Percentiles rank a stretch among this genome's conserved stretches.
Conservation (phyloP, 2,888 invertebrate genomes). For the Pseudanteris insignis region DNA sequence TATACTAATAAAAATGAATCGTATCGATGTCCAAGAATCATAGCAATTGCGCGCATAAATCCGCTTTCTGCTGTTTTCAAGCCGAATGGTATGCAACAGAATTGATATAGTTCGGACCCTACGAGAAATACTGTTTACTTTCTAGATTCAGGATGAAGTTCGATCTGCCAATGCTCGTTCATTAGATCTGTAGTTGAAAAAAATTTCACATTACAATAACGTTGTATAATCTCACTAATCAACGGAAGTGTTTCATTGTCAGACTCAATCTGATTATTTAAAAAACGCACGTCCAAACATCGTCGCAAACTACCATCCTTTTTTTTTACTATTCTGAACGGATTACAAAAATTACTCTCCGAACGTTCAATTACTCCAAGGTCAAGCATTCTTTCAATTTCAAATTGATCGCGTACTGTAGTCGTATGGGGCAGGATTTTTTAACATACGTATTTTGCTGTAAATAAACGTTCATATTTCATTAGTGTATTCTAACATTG, state of each 20-base stretch:
- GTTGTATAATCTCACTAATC: no score
- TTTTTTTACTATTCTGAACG: constrained; percentile 2
- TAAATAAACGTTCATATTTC: neutral
- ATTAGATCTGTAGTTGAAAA: neutral
- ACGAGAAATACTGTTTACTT: neutral
- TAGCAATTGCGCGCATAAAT: no score
- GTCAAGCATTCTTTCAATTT: neutral
- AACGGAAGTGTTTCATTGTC: no score
- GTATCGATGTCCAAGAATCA: no score
- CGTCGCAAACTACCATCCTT: neutral
- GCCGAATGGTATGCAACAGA: no score
- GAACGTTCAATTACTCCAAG: neutral
- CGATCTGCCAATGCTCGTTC: constrained; percentile 1
- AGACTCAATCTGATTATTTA: no score
- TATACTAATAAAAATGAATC: no score
- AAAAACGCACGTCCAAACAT: no score
- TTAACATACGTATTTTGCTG: neutral
- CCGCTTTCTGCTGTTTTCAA: no score
- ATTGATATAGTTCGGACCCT: no score
- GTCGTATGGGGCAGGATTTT: neutral
- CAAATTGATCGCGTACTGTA: neutral
- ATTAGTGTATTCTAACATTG: neutral
- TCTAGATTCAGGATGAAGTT: neutral
- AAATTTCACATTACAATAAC: no score
- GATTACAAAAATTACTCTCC: neutral